Base-by-base conservation (phyloP, 1,140 invertebrate species). In the Gonioctena quinquepunctata region DNA sequence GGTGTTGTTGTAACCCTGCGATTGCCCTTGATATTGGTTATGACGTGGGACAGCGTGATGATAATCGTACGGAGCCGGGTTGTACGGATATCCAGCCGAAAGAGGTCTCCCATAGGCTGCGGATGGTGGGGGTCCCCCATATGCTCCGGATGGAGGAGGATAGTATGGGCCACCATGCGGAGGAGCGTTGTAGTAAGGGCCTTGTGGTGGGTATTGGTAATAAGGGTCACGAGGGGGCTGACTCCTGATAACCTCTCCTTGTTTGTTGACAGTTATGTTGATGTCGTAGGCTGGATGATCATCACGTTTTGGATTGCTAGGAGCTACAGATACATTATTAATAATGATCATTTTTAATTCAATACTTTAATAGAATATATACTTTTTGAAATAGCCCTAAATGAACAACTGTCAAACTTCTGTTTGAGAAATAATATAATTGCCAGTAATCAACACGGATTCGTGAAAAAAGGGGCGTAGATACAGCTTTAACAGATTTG, bases 191-290 rank as follows among this genome's bases (percentile, higher is more conserved):
- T 54, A 23, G 52, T 54, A 54, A 11, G 52, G 19, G 7, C 19
- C 52, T 54, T 23, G 18, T 8, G 52, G n/a, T 42, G 33, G 8
- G 16, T 42, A 42, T 13, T 7, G 8, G 18, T 16, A 54, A n/a
- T 42, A 42, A 19, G 13, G 52, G 19, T 54, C 50, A 6, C 11
- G 1, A 54, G 52, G 13, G 8, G 52, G 19, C 11, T 18, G 52
- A 21, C 22, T 18, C 19, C 52, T 21, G 52, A 11, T 18, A 23
- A 11, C 18, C 0, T 54, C 52, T 3, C 22, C 52, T 21, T 13
- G 52, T 54, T 54, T 54, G 8, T 54, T 54, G 18, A 54, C 52
- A 18, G 52, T 54, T 54, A 54, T 54, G 22, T 54, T 54, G 7
- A 54, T 54, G 19, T 54, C 52, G 18, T 54, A 54, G 18, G 50